A percentile compares a stretch with the other conserved stretches of the same genome.
Conservation (phyloP, 2,113 vertebrate species). For the Corythaeola cristata region DNA sequence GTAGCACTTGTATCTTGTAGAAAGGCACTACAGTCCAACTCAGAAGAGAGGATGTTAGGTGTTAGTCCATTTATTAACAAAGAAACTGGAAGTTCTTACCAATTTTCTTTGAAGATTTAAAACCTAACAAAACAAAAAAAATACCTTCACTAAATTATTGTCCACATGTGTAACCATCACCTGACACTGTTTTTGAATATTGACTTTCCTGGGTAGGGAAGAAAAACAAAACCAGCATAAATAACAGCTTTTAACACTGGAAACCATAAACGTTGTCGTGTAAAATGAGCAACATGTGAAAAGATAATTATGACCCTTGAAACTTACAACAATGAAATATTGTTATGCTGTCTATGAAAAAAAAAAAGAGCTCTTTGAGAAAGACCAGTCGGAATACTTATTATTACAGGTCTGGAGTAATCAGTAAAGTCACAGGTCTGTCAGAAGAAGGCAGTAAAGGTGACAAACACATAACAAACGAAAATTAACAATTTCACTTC, state of each 20-base stretch:
- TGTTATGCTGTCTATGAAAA: not conserved
- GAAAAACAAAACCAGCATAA: not conserved
- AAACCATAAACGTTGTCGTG: not conserved
- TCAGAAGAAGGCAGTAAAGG: not conserved
- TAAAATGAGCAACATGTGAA: not conserved
- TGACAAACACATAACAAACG: not conserved
- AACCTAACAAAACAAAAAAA: conserved; percentile 23
- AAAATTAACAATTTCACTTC: not conserved
- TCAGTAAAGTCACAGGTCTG: not conserved
- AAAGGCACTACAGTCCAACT: not conserved
- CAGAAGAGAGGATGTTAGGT: not conserved
- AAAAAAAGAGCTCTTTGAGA: not conserved
- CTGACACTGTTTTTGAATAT: not conserved
- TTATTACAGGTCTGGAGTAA: not conserved
- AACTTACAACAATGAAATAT: not conserved
- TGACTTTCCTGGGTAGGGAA: not conserved
- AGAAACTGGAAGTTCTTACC: not conserved
- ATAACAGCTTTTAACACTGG: not conserved
- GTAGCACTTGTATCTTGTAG: not conserved
- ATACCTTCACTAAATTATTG: not conserved
- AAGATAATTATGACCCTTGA: not conserved
- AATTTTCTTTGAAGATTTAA: conserved; percentile 45
- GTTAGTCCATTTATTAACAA: not conserved
- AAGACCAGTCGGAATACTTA: not conserved
- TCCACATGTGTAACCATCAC: not conserved